Evolutionary conservation across 2,888 invertebrate species (phyloP).

Genomic region (Diarsia brunnea): DNA sequence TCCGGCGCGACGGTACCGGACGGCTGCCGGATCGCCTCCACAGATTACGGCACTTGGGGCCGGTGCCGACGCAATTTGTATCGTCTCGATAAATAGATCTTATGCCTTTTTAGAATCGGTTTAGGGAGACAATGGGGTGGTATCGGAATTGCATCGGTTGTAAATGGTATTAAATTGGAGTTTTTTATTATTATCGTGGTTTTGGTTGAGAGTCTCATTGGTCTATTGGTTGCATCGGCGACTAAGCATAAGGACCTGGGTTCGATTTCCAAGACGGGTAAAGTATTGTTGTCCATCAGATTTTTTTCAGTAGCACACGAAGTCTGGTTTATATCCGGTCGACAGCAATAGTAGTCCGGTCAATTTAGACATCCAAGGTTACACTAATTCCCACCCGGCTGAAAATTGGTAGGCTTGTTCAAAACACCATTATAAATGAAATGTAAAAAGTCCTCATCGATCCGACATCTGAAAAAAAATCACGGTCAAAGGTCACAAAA

Average conservation of each 20-base stretch:
- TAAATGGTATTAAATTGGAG: slow-evolving; percentile 26
- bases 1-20: slow-evolving; percentile 55
- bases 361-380: too few species aligned
- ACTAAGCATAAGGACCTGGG: not conserved
- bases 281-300: not conserved
- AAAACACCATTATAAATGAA: too few species aligned
- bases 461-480: too few species aligned
- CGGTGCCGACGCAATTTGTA: slow-evolving; percentile 75
- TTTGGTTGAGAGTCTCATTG: too few species aligned
- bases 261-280: not conserved
- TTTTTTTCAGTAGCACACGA: not conserved
- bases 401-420: too few species aligned
- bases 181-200: not conserved
- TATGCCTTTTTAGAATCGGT: slow-evolving; percentile 53
- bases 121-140: slow-evolving; percentile 26
- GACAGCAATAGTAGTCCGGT: not conserved
- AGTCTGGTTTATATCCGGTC: not conserved
- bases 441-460: too few species aligned
- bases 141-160: slow-evolving; percentile 28
- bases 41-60: slow-evolving; percentile 79
- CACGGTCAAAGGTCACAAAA: too few species aligned
- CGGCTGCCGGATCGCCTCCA: slow-evolving; percentile 64
- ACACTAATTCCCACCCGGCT: too few species aligned
- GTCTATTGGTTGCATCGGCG: not conserved
- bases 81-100: slow-evolving; percentile 64